phyloP scores from a whole-genome alignment of 2,797 vertebrate species.

The Oceanodroma leucorhoa region DNA sequence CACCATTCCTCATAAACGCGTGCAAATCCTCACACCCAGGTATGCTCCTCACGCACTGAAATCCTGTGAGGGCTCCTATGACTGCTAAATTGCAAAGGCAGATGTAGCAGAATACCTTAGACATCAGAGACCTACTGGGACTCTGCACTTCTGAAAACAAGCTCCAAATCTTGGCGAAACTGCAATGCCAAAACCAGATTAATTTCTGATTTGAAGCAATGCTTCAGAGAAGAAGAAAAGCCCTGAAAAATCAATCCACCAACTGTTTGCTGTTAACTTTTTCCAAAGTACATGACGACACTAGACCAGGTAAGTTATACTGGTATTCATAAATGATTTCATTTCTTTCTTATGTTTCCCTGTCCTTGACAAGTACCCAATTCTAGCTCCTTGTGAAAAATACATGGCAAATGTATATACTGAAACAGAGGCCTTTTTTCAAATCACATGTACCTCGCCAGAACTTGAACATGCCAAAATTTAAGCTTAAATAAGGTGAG shows the following conservation, averaged over 20 bases:
- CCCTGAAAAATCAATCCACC: neutral
- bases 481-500: neutral
- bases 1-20: neutral
- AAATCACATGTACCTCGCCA: neutral
- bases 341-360: neutral
- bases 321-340: neutral
- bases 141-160: neutral
- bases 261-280: neutral
- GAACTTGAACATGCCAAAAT: neutral
- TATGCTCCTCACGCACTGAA: rapidly evolving
- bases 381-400: neutral
- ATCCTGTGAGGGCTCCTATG: neutral
- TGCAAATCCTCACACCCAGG: neutral
- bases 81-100: neutral
- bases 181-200: neutral
- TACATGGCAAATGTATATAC: neutral
- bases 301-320: neutral
- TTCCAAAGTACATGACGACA: neutral
- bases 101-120: neutral
- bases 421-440: neutral
- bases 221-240: neutral
- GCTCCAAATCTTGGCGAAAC: neutral
- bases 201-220: neutral
- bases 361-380: neutral
- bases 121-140: neutral